A percentile compares a stretch with the other conserved stretches of the same genome.
These are phyloP conservation scores for Yoshiicerus persimilis DNA, from an alignment of 1,140 invertebrate genomes.

Conservation along the genomic window DNA sequence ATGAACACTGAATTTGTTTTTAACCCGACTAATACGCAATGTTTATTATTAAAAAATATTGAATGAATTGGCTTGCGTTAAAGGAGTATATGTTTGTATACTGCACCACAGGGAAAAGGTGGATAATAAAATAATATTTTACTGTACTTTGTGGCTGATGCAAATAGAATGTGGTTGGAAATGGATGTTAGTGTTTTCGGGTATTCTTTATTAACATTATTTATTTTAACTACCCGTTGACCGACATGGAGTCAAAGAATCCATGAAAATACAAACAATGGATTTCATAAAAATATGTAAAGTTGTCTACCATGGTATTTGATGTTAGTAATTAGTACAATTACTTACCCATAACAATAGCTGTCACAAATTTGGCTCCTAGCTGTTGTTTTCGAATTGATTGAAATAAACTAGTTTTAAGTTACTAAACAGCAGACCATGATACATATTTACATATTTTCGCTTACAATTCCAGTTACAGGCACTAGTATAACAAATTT, in stretches of 20 bases:
- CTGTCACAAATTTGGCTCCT: not conserved
- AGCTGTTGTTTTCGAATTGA: not conserved
- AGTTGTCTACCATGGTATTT: not conserved
- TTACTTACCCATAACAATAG: no score
- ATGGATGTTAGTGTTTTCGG: not conserved
- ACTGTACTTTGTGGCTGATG: no score
- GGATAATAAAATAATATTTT: no score
- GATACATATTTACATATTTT: not conserved
- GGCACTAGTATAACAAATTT: not conserved
- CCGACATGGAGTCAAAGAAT: constrained; percentile 7
- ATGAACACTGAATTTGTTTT: no score
- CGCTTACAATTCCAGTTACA: no score
- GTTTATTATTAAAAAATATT: no score
- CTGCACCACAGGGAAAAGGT: no score
- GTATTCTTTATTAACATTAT: not conserved
- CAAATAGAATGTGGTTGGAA: no score
- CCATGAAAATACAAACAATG: not conserved
- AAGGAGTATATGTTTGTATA: no score
- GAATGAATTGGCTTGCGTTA: no score
- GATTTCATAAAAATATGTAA: not conserved
- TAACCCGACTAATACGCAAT: no score
- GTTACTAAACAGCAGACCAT: not conserved
- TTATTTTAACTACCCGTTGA: constrained; percentile 5
- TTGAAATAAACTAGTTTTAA: not conserved
- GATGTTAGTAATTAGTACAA: not conserved